phyloP scores from a whole-genome alignment of 2,888 invertebrate species.

The Ectemnius continuus region DNA sequence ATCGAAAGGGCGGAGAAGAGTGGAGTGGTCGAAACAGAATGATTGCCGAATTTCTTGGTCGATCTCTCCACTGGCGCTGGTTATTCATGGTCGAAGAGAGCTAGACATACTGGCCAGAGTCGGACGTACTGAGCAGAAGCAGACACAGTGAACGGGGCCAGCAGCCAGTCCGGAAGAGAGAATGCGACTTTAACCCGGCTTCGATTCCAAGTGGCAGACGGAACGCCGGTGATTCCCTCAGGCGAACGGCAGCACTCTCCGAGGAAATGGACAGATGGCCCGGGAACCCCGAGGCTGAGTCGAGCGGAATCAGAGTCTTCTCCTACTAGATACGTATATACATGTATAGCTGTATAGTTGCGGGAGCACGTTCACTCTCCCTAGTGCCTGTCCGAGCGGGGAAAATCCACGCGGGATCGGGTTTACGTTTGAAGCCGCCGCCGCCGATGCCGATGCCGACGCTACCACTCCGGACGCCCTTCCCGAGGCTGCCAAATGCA shows the following conservation, averaged over 20 bases:
- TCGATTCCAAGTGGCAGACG: conserved; percentile 53
- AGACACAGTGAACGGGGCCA: conserved; percentile 1
- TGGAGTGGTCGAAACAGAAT: conserved; percentile 38
- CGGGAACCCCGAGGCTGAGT: conserved; percentile 54
- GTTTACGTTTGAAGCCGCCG: conserved; percentile 33
- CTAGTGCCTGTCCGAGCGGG: conserved; percentile 25
- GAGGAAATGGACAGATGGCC: conserved; percentile 67
- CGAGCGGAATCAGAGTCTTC: conserved; percentile 60
- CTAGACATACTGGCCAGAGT: background rate
- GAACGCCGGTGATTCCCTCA: conserved; percentile 53
- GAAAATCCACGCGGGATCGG: conserved; percentile 47
- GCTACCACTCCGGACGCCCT: background rate
- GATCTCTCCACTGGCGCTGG: conserved; percentile 4
- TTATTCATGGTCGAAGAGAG: background rate
- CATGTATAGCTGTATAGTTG: too few relatives aligned
- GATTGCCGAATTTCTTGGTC: conserved; percentile 48
- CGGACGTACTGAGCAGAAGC: background rate
- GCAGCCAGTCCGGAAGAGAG: conserved; percentile 14
- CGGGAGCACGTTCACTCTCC: conserved; percentile 46
- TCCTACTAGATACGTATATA: conserved; percentile 20
- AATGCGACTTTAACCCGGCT: conserved; percentile 42
- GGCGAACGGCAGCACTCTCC: conserved; percentile 62
- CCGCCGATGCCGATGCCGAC: too few relatives aligned
- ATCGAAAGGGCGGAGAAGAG: conserved; percentile 20
- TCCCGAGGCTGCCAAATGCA: conserved; percentile 34